Evolutionary conservation across 2,797 vertebrate genomes (phyloP), one percentile per base, ranked within the genome.

Genomic region (Tolypeutes matacus): DNA sequence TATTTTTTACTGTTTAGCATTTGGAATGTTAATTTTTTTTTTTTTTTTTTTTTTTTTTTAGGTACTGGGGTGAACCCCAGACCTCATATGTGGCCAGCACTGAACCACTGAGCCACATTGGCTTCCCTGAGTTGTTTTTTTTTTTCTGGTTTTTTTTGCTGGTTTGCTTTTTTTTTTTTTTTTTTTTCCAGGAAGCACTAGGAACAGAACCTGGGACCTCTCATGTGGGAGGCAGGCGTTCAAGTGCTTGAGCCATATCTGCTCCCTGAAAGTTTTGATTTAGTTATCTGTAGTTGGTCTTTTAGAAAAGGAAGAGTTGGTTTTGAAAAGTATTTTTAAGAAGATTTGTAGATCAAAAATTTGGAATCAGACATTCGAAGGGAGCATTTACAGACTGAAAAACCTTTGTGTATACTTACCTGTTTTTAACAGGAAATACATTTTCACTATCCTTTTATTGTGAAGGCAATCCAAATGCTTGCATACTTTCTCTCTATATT

Each of bases 231-330:
- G 46, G 46, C 46, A 46, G 46, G 46, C 5, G 11, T 8, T 46
- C 46, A 5, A 46, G 5, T 2, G 46, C 7, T 46, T 46, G 46
- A 46, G 5, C 11, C 46, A 46, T 11, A 46, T 46, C 46, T 8
- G 11, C 46, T 9, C 46, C 46, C 46, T 46, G 46, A 12, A 70
- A 27, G 64, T 94, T 80, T 84, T 89, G 78, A 75, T 34, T 87
- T 69, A 67, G 67, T 93, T 96, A 83, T 25, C 51, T 78, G 0
- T 89, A 64, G 39, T 92, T 80, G 29, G 60, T 72, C 31, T 93
- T 96, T 72, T 60, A 77, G 42, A 81, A 88, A 91, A 88, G 51
- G 89, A 80, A 76, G 67, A 36, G 27, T 65, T 87, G 64, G 49
- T 86, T 8, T 89, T 67, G 25, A 78, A 73, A 60, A 91, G 15